Evolutionary conservation across 2,888 invertebrate genomes (phyloP).

Genomic region (Aporophyla nigra): DNA sequence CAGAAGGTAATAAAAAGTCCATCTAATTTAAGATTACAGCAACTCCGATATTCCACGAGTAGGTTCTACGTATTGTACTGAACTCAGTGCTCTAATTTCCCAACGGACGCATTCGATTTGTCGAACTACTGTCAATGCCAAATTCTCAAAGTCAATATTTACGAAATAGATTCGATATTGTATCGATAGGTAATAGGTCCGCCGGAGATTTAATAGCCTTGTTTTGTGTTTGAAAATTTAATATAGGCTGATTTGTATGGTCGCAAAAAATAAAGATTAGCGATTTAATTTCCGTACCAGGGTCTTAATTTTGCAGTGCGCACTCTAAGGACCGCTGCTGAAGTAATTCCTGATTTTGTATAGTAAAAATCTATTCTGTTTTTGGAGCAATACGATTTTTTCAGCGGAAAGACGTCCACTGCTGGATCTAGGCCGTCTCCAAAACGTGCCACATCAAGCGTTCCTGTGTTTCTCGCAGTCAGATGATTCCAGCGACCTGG

Average conservation of each 20-base stretch:
- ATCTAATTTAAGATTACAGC: slow-evolving; percentile 52
- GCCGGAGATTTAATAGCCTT: slow-evolving; percentile 19
- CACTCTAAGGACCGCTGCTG: background rate
- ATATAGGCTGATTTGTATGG: background rate
- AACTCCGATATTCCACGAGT: slow-evolving; percentile 40
- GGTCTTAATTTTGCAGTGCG: background rate
- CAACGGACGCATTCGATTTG: slow-evolving; percentile 65
- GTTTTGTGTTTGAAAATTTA: slow-evolving; percentile 31
- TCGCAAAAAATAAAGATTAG: no score
- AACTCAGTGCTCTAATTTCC: slow-evolving; percentile 60
- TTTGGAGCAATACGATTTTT: no score
- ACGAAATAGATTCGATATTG: slow-evolving; percentile 54
- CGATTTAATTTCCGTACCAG: background rate
- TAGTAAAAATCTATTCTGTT: no score
- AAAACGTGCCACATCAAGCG: no score
- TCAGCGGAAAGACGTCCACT: background rate
- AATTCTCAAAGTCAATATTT: slow-evolving; percentile 62
- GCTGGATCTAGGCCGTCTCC: background rate
- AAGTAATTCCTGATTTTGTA: background rate
- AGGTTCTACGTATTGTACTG: slow-evolving; percentile 32
- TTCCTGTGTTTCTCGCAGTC: background rate
- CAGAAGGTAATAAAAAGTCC: slow-evolving; percentile 13
- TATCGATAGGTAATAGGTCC: slow-evolving; percentile 32
- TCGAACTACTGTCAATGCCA: slow-evolving; percentile 57
- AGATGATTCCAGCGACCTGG: no score